Base-by-base conservation (phyloP, 2,888 invertebrate genomes). In the Chrysolina americana region DNA sequence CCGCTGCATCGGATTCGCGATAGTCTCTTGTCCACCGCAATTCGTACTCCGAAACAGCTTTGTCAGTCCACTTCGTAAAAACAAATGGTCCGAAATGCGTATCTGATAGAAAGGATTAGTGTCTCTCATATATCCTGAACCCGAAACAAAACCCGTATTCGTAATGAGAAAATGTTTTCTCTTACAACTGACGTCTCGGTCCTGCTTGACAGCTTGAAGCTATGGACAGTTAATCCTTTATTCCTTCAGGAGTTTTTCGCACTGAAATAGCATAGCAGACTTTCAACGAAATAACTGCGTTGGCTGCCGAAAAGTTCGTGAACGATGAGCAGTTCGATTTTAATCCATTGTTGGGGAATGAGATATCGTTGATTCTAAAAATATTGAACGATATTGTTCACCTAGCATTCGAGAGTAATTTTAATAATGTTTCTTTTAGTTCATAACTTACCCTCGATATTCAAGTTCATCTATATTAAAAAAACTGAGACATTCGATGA, bases 91-190 rank as follows among this genome's bases (percentile, higher is more conserved):
- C 28, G 59, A n/a, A 59, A 59, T 28, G 59, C 59, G 59, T 59
- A 28, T 59, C 59, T 23, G 59, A 59, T 59, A n/a, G 59, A n/a
- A 59, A 59, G 59, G 59, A 59, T 59, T 59, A 59, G 59, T 59
- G 59, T 59, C 28, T 59, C 59, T 28, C 23, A 59, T 59, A 59
- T 59, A 59, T 59, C 59, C 59, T 59, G 59, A 9, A 23, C 23
- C 28, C 59, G 59, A 28, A 59, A 59, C 59, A 28, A 59, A 59
- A 28, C 15, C 28, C 59, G 59, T 59, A 59, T 59, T 59, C 28
- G 21, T 56, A 56, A 56, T 56, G 53, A 56, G 53, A 56, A 56
- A 56, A 56, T 56, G 53, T 56, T 56, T 56, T 56, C 53, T 56
- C 53, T 56, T 11, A 56, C 53, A 28, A 28, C 28, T 28, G 53